These are phyloP conservation scores for Hetaerina americana DNA, from an alignment of 1,140 invertebrate genomes.

Conservation along the genomic window DNA sequence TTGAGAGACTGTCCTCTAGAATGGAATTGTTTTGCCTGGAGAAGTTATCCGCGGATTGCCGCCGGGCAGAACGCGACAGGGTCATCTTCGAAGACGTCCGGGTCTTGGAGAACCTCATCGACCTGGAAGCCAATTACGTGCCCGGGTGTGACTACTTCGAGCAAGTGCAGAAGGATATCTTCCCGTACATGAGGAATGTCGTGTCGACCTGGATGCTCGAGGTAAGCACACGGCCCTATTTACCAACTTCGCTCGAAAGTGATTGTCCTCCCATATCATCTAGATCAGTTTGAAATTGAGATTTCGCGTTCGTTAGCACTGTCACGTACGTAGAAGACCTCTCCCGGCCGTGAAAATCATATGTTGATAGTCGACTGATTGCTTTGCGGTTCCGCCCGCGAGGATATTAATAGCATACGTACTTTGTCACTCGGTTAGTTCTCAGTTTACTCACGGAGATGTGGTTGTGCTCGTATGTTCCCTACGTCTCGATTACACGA, in stretches of 20 bases:
- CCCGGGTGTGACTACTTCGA: constrained; percentile 56
- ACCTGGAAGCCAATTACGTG: constrained; percentile 49
- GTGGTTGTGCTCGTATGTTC: too few species aligned
- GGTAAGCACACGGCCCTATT: constrained; percentile 35
- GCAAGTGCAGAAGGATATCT: constrained; percentile 54
- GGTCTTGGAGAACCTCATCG: constrained; percentile 52
- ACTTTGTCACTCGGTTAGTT: too few species aligned
- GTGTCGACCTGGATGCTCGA: constrained; percentile 72
- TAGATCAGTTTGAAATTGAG: background rate
- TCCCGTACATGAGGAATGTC: constrained; percentile 65
- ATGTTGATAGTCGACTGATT: too few species aligned
- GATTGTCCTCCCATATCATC: background rate
- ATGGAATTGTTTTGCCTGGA: constrained; percentile 23
- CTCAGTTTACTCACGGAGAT: too few species aligned
- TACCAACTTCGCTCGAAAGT: background rate
- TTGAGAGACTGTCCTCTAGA: too few species aligned
- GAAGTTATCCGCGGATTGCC: constrained; percentile 25
- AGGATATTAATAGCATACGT: too few species aligned
- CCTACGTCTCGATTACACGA: too few species aligned
- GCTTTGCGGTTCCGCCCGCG: too few species aligned
- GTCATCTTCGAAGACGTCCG: constrained; percentile 51
- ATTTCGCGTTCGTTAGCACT: background rate
- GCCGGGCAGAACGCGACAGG: constrained; percentile 43
- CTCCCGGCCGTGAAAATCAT: too few species aligned
- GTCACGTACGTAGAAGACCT: too few species aligned